A percentile compares a stretch with the other conserved stretches of the same genome.
Conservation (phyloP, 2,797 vertebrate species). For the Catamblyrhynchus diadema region DNA sequence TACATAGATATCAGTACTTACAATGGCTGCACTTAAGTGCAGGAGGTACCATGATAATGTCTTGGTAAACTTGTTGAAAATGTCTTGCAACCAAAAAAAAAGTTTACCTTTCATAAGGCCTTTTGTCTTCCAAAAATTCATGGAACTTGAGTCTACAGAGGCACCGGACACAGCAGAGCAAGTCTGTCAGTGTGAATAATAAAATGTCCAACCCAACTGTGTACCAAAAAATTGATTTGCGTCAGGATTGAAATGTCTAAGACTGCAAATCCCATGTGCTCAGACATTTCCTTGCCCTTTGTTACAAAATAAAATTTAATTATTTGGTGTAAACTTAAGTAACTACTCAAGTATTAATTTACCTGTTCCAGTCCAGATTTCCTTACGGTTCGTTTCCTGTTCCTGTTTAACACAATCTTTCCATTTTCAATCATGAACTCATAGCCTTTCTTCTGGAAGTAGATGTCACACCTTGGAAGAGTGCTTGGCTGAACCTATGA, state of each 20-base stretch:
- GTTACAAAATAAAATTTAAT: not conserved
- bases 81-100: not conserved
- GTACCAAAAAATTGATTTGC: not conserved
- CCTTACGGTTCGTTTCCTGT: slow-evolving; percentile 61
- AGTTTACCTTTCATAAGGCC: not conserved
- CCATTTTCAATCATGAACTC: slow-evolving; percentile 81
- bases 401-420: slow-evolving; percentile 78
- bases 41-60: not conserved
- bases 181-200: not conserved
- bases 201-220: not conserved
- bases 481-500: slow-evolving; percentile 70
- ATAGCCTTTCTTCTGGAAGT: slow-evolving; percentile 81
- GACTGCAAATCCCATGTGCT: not conserved
- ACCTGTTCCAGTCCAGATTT: slow-evolving; percentile 49
- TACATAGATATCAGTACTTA: not conserved
- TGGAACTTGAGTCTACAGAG: not conserved
- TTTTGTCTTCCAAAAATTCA: not conserved
- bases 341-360: not conserved
- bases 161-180: not conserved
- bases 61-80: not conserved
- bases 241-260: not conserved
- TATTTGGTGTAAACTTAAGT: not conserved
- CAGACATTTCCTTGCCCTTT: not conserved
- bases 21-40: not conserved
- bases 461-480: slow-evolving; percentile 81